phyloP scores from a whole-genome alignment of 2,797 vertebrate genomes.

The Tauraco hartlaubi region DNA sequence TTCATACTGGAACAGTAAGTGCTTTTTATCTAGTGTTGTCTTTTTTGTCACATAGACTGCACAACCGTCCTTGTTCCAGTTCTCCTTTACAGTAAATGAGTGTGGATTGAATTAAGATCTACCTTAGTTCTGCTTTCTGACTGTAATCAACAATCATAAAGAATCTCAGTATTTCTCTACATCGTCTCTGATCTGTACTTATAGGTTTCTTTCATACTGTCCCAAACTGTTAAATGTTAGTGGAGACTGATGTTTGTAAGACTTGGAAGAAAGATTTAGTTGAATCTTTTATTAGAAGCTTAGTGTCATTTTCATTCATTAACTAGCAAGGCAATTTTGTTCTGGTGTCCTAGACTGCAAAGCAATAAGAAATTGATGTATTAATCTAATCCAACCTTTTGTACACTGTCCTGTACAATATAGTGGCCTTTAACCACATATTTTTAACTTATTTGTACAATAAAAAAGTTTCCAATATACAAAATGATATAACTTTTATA shows the following conservation, averaged over 20 bases:
- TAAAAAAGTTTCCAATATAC: not conserved
- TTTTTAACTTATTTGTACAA: not conserved
- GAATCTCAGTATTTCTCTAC: not conserved
- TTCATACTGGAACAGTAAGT: conserved; percentile 20
- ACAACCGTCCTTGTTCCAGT: not conserved
- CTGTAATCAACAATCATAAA: not conserved
- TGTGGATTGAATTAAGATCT: not conserved
- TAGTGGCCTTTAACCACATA: not conserved
- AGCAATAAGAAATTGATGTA: not conserved
- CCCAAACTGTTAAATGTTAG: not conserved
- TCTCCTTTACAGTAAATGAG: not conserved
- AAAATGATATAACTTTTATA: not conserved
- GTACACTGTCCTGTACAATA: not conserved
- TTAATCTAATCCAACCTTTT: not conserved
- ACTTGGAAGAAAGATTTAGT: not conserved
- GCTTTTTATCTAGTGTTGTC: not conserved
- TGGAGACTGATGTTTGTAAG: not conserved
- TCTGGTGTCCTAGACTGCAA: not conserved
- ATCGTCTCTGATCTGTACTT: not conserved
- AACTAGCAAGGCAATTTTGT: not conserved
- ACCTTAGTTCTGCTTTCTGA: not conserved
- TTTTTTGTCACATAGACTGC: not conserved
- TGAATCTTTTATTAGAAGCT: not conserved
- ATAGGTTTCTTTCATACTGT: not conserved
- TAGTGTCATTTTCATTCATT: not conserved